Evolutionary conservation across 2,113 vertebrate species (phyloP).

Genomic region (Pseudorhombus dupliciocellatus): DNA sequence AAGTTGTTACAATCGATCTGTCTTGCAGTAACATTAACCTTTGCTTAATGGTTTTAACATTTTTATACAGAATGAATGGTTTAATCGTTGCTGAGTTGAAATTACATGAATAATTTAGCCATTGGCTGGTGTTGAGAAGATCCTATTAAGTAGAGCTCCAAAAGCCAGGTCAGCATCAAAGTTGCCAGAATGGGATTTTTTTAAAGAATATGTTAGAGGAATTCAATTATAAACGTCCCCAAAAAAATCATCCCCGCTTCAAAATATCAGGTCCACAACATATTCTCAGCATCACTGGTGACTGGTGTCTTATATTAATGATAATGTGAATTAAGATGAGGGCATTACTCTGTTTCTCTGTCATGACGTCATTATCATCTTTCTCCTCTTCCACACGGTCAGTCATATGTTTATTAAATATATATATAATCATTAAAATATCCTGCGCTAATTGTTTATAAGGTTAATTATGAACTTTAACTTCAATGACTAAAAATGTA

Average conservation of each 20-base stretch:
- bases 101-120: not conserved
- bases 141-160: not conserved
- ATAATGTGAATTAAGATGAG: not conserved
- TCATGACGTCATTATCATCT: conserved; percentile 7
- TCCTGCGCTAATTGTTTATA: not conserved
- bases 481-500: not conserved
- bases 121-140: not conserved
- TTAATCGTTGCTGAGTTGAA: not conserved
- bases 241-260: not conserved
- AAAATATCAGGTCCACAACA: not conserved
- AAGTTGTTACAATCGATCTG: not conserved
- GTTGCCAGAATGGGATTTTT: conserved; percentile 9
- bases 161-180: conserved; percentile 2
- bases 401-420: too few relatives aligned
- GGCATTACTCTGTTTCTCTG: not conserved
- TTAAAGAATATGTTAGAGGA: not conserved
- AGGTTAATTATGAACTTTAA: conserved; percentile 2
- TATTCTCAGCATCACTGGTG: not conserved
- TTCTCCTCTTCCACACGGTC: not conserved
- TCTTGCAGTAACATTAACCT: conserved; percentile 19
- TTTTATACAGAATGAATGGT: conserved; percentile 6
- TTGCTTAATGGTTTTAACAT: not conserved
- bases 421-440: not conserved
- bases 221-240: not conserved
- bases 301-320: not conserved